Base-by-base conservation (phyloP, 2,797 vertebrate species). In the Sebastes iracundus region DNA sequence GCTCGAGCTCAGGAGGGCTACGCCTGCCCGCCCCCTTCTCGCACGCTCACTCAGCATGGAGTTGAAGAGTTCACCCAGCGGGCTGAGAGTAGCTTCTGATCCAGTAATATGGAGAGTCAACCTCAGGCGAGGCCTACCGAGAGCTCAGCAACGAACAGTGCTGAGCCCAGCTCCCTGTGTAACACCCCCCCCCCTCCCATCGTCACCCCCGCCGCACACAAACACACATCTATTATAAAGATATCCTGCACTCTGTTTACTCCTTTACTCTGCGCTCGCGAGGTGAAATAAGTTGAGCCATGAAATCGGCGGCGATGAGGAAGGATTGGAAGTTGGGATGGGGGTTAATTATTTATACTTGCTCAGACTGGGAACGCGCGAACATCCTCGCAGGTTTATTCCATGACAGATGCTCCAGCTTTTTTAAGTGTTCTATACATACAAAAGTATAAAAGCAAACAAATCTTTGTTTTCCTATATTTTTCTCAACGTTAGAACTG, bases 21-120 rank as follows among this genome's bases (percentile, higher is more conserved):
- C 38, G 83, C 61, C 71, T 77, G 80, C 63, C 60, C 25, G 68
- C 79, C 72, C 73, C 0, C 6, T 46, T 55, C 74, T 74, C 35
- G 2, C 23, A 0, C 16, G 32, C 79, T 82, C 85, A 52, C 86
- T 91, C 88, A 81, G 79, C 88, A 69, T 30, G 3, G 81, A 94
- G 92, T 94, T 94, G 91, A 93, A 93, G 87, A 93, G 94, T 94
- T 95, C 94, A 94, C 81, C 86, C 88, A 60, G 77, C 82, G 59
- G 87, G 78, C 90, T 81, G 59, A 78, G 85, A 69, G 84, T 83
- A 85, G 77, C 85, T 10, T 85, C 80, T 90, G 78, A 91, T 92
- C 81, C 78, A 65, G 38, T 81, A 89, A 90, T 88, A 82, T 74
- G 71, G 64, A 82, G 84, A 81, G 73, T 79, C 70, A 75, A 86